Conservation (phyloP, 1,140 invertebrate genomes). For the Nautilus pompilius region DNA sequence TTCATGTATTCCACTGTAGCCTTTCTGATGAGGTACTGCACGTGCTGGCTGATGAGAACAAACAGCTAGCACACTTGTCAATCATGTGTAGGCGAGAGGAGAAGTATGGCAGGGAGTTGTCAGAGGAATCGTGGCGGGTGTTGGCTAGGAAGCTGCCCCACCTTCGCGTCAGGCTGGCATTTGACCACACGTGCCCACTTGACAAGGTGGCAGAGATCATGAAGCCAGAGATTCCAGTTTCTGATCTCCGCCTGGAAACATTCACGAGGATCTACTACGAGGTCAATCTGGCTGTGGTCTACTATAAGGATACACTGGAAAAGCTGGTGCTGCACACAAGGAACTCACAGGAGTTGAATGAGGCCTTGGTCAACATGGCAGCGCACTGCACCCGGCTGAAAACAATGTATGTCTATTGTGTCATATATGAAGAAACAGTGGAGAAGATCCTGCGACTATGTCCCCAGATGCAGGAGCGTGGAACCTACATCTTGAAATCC, state of each 20-base stretch:
- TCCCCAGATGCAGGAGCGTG: conserved; percentile 27
- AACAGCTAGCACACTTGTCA: conserved; percentile 24
- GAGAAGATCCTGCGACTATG: conserved; percentile 27
- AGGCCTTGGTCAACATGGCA: conserved; percentile 29
- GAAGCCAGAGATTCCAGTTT: conserved; percentile 41
- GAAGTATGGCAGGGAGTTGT: conserved; percentile 33
- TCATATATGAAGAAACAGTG: conserved; percentile 28
- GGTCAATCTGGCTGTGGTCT: conserved; percentile 26
- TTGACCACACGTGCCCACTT: conserved; percentile 43
- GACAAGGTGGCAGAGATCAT: conserved; percentile 30
- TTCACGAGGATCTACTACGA: conserved; percentile 39
- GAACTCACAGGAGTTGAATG: conserved; percentile 24
- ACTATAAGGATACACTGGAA: conserved; percentile 34
- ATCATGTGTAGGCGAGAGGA: conserved; percentile 34
- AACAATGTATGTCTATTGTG: conserved; percentile 37
- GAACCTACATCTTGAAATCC: conserved; percentile 38
- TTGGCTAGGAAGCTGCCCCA: conserved; percentile 22
- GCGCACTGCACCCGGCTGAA: conserved; percentile 20
- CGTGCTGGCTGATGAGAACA: conserved; percentile 21
- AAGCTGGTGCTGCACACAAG: conserved; percentile 34
- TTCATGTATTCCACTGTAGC: conserved; percentile 33
- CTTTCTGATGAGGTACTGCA: conserved; percentile 35
- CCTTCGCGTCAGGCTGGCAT: conserved; percentile 33
- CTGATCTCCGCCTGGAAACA: conserved; percentile 36
- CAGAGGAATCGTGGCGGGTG: conserved; percentile 28